Conservation (phyloP, 92 coral and sea anemone genomes). For the Umimayanthus chanpuru region DNA sequence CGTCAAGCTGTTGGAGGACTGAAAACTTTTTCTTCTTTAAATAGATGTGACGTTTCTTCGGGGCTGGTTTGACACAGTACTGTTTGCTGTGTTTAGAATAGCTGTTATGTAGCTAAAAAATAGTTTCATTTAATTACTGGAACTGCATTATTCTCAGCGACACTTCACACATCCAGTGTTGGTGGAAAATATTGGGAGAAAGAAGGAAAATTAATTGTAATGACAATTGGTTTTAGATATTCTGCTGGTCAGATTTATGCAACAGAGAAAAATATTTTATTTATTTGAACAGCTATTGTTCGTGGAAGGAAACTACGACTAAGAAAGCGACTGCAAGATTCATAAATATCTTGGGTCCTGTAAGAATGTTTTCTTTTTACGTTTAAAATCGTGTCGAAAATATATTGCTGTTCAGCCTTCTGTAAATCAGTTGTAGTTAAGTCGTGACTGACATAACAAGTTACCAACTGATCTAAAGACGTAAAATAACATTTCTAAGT, state of each 20-base stretch:
- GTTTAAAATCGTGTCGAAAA: neutral
- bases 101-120: neutral
- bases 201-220: neutral
- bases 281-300: neutral
- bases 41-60: too few species aligned
- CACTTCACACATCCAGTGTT: neutral
- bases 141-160: neutral
- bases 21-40: too few species aligned
- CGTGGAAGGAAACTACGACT: neutral
- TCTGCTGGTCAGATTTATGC: conserved; percentile 25
- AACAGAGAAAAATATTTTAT: neutral
- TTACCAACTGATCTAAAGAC: too few species aligned
- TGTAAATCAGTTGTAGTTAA: neutral
- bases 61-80: too few species aligned
- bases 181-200: neutral
- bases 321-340: neutral
- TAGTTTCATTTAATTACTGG: neutral
- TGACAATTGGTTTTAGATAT: neutral
- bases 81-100: too few species aligned
- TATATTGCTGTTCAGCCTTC: neutral
- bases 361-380: neutral
- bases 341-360: neutral
- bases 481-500: too few species aligned
- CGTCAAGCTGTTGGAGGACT: too few species aligned
- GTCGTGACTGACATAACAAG: too few species aligned